phyloP scores from a whole-genome alignment of 2,888 invertebrate genomes.

The Folsomia manolachei region DNA sequence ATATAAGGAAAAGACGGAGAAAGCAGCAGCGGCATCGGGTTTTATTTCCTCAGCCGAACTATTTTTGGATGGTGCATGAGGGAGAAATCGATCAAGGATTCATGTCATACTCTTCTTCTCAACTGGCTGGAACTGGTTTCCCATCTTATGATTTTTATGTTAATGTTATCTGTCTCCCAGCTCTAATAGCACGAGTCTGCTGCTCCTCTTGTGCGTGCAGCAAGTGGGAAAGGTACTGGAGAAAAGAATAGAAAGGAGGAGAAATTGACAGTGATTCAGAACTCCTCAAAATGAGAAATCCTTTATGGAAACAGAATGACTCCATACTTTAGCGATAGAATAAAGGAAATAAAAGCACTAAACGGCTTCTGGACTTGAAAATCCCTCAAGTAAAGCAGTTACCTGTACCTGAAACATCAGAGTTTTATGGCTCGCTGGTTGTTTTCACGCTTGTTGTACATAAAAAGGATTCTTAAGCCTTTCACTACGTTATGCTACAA shows the following conservation, averaged over 20 bases:
- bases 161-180: constrained; percentile 2
- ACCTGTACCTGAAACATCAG: no score
- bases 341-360: no score
- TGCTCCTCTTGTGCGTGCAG: not conserved
- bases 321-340: not conserved
- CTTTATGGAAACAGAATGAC: not conserved
- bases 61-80: not conserved
- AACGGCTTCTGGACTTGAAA: no score
- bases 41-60: not conserved
- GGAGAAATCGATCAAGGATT: constrained; percentile 22
- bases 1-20: not conserved
- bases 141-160: constrained; percentile 5
- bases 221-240: not conserved
- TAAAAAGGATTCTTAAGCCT: no score
- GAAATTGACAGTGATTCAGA: not conserved
- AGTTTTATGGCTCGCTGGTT: no score
- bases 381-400: no score
- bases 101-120: constrained; percentile 12
- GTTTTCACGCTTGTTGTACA: no score
- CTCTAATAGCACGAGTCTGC: not conserved
- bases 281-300: not conserved
- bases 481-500: no score
- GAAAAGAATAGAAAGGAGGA: no score
- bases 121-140: not conserved
- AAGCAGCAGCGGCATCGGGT: not conserved